These are phyloP conservation scores for Gortyna flavago DNA, from an alignment of 2,888 invertebrate genomes.

Conservation along the genomic window DNA sequence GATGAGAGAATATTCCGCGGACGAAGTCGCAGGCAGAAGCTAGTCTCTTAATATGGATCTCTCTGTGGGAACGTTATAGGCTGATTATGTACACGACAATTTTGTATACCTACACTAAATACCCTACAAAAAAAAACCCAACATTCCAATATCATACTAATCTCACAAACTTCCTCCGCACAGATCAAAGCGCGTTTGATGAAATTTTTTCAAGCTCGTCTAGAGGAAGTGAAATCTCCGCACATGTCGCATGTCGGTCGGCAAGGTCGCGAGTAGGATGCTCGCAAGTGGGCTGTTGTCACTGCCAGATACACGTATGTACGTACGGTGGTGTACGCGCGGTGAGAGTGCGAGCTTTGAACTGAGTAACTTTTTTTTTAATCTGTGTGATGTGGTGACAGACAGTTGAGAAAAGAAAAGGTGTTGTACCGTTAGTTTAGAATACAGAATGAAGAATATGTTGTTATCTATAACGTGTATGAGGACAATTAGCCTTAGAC, in stretches of 20 bases:
- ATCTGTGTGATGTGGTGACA: background rate
- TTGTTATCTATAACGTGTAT: background rate
- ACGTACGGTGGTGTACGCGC: conserved; percentile 58
- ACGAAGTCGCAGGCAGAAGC: background rate
- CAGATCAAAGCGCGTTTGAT: conserved; percentile 66
- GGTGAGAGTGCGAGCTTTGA: conserved; percentile 56
- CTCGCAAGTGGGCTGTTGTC: conserved; percentile 85
- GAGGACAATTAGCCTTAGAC: background rate
- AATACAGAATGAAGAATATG: background rate
- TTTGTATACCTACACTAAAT: background rate
- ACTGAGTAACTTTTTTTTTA: too few relatives aligned
- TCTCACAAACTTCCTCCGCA: conserved; percentile 33
- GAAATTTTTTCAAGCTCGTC: conserved; percentile 66
- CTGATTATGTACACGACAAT: background rate
- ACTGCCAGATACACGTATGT: conserved; percentile 65
- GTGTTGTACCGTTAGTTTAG: background rate
- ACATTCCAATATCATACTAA: conserved; percentile 16
- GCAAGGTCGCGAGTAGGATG: conserved; percentile 89
- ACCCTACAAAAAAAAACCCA: background rate
- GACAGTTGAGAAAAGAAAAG: background rate
- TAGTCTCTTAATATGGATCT: too few relatives aligned
- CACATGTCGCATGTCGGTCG: conserved; percentile 83
- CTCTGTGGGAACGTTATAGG: background rate
- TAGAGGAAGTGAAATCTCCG: conserved; percentile 87
- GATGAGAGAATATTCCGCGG: background rate